Evolutionary conservation across 64 coral and sea anemone genomes (phyloP).

Genomic region (Montipora sp.): DNA sequence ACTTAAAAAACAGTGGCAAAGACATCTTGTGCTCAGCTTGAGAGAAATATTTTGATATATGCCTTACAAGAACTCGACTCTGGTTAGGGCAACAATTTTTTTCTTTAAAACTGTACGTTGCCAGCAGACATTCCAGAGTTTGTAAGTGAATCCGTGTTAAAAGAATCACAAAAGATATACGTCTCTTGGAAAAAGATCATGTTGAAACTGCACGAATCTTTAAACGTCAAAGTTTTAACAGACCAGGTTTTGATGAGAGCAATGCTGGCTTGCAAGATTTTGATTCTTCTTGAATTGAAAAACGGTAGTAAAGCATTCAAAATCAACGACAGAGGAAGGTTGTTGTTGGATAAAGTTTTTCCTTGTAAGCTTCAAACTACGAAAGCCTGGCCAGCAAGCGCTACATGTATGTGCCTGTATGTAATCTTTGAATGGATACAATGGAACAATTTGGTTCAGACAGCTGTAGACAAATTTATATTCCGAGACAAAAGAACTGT

Average conservation of each 20-base stretch:
- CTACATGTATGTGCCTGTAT: neutral
- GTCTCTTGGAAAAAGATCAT: neutral
- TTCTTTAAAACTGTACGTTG: too few species aligned
- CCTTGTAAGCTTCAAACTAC: neutral
- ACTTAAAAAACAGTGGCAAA: too few species aligned
- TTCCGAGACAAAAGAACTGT: neutral
- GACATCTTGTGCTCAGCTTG: too few species aligned
- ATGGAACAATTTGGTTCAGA: neutral
- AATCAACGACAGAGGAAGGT: neutral
- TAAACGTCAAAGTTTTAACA: neutral
- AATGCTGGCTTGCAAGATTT: neutral
- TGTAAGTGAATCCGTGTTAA: too few species aligned
- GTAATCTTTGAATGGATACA: neutral
- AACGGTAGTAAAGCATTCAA: neutral
- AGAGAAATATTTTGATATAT: too few species aligned
- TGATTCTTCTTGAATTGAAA: neutral
- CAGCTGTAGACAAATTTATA: neutral
- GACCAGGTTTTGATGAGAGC: neutral
- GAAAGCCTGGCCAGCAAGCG: neutral
- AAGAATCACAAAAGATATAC: too few species aligned
- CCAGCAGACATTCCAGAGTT: too few species aligned
- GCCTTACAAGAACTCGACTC: too few species aligned
- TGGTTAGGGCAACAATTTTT: too few species aligned
- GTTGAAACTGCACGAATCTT: neutral
- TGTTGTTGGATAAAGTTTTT: neutral